Evolutionary conservation across 2,113 vertebrate genomes (phyloP).

Genomic region (Cochlearius cochlearius): DNA sequence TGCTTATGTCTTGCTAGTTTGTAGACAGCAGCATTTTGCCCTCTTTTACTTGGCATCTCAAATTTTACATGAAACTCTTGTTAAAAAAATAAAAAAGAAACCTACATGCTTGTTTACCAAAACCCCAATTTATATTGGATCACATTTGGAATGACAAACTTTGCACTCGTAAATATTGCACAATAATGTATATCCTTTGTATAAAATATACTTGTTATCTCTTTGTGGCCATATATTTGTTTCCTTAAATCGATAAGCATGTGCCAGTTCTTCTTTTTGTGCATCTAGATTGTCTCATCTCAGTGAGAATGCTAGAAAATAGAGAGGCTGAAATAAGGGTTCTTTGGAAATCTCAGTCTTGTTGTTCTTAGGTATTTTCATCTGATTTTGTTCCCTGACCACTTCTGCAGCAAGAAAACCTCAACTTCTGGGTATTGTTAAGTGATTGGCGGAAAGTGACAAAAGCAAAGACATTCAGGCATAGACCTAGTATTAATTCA

Average conservation of each 20-base stretch:
- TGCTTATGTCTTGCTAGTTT: neutral
- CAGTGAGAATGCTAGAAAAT: neutral
- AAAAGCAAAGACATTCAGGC: neutral
- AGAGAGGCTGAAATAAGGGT: neutral
- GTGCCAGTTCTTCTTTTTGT: neutral
- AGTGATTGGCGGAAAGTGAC: neutral
- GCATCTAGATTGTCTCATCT: neutral
- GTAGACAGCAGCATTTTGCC: neutral
- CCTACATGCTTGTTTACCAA: neutral
- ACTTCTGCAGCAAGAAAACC: neutral
- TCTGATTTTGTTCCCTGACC: neutral
- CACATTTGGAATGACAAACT: neutral
- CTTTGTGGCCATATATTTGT: neutral
- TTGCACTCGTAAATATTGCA: neutral
- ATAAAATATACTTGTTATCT: neutral
- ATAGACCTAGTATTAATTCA: neutral
- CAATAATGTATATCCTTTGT: neutral
- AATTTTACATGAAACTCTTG: neutral
- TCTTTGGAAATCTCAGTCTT: neutral
- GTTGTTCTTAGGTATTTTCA: neutral
- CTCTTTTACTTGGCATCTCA: neutral
- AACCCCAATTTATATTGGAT: neutral
- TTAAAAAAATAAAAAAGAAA: neutral
- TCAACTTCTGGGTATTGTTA: neutral
- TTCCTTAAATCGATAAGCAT: neutral